These are phyloP conservation scores for Brachystomella parvula DNA, from an alignment of 1,140 invertebrate species.

Conservation along the genomic window DNA sequence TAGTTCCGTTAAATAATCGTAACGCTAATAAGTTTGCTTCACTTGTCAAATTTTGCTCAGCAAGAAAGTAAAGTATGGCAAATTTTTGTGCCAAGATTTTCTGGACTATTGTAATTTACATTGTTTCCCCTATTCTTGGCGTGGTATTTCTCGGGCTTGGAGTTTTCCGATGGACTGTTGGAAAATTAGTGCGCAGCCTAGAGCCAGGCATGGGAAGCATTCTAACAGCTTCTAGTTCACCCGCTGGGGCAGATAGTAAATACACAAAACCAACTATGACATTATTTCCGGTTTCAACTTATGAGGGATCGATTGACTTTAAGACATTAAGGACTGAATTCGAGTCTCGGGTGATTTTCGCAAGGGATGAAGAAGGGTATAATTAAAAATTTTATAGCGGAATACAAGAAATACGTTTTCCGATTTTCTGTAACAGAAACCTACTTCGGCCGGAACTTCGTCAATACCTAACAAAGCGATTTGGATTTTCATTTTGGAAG, in stretches of 20 bases:
- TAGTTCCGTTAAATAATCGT: background rate
- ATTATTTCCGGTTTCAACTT: background rate
- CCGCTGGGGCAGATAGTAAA: background rate
- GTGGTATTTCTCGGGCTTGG: background rate
- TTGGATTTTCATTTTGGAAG: conserved; percentile 7
- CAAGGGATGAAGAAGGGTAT: background rate
- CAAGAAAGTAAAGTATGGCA: too few species aligned
- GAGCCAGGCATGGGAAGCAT: conserved; percentile 3
- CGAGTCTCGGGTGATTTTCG: background rate
- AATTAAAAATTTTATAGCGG: too few species aligned
- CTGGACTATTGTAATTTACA: background rate
- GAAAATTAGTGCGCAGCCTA: background rate
- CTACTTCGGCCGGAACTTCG: background rate
- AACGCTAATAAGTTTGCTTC: background rate
- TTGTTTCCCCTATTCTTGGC: background rate
- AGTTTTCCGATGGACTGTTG: background rate
- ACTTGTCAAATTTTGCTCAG: too few species aligned
- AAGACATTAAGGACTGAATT: background rate
- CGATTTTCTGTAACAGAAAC: too few species aligned
- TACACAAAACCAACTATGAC: background rate
- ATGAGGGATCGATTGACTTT: background rate
- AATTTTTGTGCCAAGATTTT: too few species aligned
- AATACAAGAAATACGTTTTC: too few species aligned
- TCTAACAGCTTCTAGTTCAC: background rate
- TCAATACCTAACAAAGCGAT: background rate